A percentile compares a stretch with the other conserved stretches of the same genome.
Conservation (phyloP, 2,113 vertebrate genomes). For the Tor tambroides region DNA sequence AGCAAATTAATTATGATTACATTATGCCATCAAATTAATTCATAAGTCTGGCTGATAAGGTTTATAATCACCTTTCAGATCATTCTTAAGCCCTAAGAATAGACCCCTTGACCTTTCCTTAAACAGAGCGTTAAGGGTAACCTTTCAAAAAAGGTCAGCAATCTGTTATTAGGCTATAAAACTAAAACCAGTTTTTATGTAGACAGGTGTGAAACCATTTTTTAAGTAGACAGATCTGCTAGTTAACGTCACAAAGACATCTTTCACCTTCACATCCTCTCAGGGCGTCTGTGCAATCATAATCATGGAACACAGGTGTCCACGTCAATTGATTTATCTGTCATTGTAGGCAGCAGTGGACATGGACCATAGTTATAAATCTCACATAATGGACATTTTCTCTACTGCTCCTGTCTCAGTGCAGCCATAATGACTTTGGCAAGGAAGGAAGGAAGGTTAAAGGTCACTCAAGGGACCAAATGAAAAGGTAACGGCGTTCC, state of each 20-base stretch:
- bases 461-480: slow-evolving; percentile 55
- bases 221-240: slow-evolving; percentile 23
- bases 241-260: slow-evolving; percentile 31
- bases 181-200: not conserved
- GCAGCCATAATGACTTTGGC: slow-evolving; percentile 50
- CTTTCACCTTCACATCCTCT: slow-evolving; percentile 50
- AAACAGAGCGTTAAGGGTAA: not conserved
- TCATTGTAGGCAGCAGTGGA: slow-evolving; percentile 53
- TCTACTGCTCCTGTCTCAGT: slow-evolving; percentile 52
- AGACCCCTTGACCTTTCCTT: not conserved
- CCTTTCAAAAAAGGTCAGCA: slow-evolving; percentile 16
- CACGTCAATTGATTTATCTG: slow-evolving; percentile 59
- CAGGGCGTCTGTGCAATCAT: slow-evolving; percentile 45
- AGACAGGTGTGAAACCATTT: slow-evolving; percentile 32
- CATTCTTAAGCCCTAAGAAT: not conserved
- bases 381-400: slow-evolving; percentile 53
- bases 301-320: slow-evolving; percentile 44
- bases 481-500: slow-evolving; percentile 43
- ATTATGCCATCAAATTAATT: not conserved
- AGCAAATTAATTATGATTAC: not conserved
- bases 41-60: not conserved
- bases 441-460: slow-evolving; percentile 45
- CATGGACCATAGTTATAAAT: slow-evolving; percentile 58
- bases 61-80: not conserved
- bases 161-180: slow-evolving; percentile 33